phyloP scores from a whole-genome alignment of 2,888 invertebrate genomes.

The Caprella mutica region DNA sequence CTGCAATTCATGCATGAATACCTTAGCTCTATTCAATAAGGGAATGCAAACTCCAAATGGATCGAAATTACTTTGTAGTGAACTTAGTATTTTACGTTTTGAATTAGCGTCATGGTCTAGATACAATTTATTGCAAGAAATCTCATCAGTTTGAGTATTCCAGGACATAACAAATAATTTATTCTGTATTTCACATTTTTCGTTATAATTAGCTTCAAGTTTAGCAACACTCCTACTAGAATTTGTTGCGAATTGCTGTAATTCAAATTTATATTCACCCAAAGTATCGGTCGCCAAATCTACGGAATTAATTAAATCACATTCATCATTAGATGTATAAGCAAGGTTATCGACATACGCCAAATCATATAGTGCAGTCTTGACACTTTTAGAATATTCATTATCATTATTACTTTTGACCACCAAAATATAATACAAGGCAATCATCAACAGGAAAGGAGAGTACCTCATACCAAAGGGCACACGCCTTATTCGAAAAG shows the following conservation, averaged over 20 bases:
- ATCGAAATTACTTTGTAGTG: background rate
- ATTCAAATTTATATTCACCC: background rate
- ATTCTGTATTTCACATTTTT: too few relatives aligned
- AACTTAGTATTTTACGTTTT: background rate
- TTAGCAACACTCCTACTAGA: background rate
- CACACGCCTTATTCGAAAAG: too few relatives aligned
- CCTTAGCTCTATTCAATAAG: background rate
- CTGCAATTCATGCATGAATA: background rate
- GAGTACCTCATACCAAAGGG: background rate
- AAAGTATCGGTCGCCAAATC: background rate
- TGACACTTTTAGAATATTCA: background rate
- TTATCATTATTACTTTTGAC: background rate
- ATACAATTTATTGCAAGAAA: too few relatives aligned
- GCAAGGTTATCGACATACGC: background rate
- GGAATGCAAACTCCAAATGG: background rate
- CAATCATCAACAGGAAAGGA: background rate
- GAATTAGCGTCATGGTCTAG: too few relatives aligned
- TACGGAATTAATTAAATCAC: background rate
- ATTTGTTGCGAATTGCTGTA: background rate
- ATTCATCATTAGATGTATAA: background rate
- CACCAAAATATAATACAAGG: background rate
- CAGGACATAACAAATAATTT: too few relatives aligned
- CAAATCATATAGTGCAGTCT: background rate
- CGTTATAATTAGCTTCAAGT: background rate
- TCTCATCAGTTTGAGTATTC: too few relatives aligned